phyloP scores from a whole-genome alignment of 2,113 vertebrate species.

The Catagonus wagneri region DNA sequence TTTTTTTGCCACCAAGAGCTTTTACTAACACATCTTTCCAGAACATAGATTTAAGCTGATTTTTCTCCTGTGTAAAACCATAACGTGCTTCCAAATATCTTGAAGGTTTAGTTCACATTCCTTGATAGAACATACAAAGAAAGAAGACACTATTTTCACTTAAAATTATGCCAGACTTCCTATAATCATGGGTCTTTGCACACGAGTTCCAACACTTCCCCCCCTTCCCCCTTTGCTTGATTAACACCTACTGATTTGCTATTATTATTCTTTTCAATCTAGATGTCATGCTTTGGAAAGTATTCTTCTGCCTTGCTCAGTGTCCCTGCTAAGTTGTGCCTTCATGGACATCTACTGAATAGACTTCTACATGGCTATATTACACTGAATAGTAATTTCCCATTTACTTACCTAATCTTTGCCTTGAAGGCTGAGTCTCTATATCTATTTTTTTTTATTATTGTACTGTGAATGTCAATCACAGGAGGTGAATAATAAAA shows the following conservation, averaged over 20 bases:
- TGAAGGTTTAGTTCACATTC: neutral
- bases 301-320: neutral
- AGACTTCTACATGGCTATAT: neutral
- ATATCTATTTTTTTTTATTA: neutral
- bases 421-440: neutral
- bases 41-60: constrained; percentile 42
- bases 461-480: neutral
- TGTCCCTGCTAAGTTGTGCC: neutral
- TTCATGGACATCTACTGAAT: neutral
- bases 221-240: neutral
- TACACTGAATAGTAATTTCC: neutral
- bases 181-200: neutral
- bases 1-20: neutral
- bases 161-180: neutral
- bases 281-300: neutral
- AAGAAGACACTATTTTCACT: neutral
- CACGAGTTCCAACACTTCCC: neutral
- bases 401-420: neutral
- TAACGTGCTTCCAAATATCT: neutral
- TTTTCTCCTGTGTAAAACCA: constrained; percentile 42
- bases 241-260: neutral
- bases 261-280: neutral
- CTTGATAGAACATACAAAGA: constrained; percentile 13
- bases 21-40: constrained; percentile 45
- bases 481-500: neutral